Percentiles rank a stretch among this genome's conserved stretches.
These are phyloP conservation scores for Ichneumoninae sp. DNA, from an alignment of 2,888 invertebrate genomes.

Conservation along the genomic window DNA sequence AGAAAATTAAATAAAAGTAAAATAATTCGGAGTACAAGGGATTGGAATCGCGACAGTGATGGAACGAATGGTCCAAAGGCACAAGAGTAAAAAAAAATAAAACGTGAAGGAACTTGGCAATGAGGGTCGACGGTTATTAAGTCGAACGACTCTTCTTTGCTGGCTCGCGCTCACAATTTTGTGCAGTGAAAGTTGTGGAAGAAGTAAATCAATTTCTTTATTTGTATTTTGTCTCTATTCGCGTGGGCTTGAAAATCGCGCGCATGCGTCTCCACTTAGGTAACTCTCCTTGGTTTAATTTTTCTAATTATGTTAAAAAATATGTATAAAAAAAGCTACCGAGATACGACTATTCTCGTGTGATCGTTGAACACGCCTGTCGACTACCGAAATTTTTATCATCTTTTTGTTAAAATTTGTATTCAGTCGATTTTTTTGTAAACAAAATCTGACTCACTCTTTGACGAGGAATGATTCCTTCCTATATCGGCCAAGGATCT, in stretches of 20 bases:
- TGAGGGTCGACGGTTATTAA: slow-evolving; percentile 25
- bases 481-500: slow-evolving; percentile 98
- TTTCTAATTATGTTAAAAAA: neutral
- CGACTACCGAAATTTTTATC: neutral
- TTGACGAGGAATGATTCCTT: slow-evolving; percentile 96
- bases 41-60: neutral
- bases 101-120: slow-evolving; percentile 4
- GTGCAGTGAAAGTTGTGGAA: neutral
- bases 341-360: slow-evolving; percentile 3
- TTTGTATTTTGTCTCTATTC: slow-evolving; percentile 5
- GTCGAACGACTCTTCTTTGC: slow-evolving; percentile 33
- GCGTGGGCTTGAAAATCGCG: slow-evolving; percentile 1
- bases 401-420: neutral
- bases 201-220: slow-evolving; percentile 1
- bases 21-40: neutral
- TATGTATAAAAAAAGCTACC: neutral
- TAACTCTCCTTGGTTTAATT: slow-evolving; percentile 30
- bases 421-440: slow-evolving; percentile 5
- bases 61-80: neutral
- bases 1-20: slow-evolving; percentile 7
- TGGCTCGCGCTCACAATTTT: slow-evolving; percentile 6
- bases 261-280: slow-evolving; percentile 52
- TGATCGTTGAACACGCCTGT: slow-evolving; percentile 22
- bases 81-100: slow-evolving; percentile 29
- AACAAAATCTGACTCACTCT: slow-evolving; percentile 90